These are phyloP conservation scores for Nymphalis c-album DNA, from an alignment of 2,888 invertebrate species.

Conservation along the genomic window DNA sequence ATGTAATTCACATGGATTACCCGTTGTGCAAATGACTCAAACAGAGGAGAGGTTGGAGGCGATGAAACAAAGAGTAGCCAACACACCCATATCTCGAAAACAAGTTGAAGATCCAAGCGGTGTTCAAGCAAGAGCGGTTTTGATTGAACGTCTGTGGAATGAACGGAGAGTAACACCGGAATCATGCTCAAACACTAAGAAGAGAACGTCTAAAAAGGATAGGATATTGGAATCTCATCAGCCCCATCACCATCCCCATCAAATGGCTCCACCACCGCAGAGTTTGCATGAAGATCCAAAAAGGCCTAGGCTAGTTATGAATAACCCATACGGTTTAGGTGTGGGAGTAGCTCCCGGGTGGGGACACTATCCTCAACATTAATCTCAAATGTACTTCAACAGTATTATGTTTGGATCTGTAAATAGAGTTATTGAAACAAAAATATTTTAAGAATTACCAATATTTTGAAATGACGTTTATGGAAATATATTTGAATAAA, in stretches of 20 bases:
- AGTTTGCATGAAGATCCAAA: slow-evolving; percentile 31
- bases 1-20: slow-evolving; percentile 57
- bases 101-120: slow-evolving; percentile 57
- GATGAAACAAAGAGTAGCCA: slow-evolving; percentile 74
- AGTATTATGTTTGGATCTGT: slow-evolving; percentile 29
- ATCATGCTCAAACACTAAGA: slow-evolving; percentile 53
- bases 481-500: not conserved
- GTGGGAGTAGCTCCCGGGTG: slow-evolving; percentile 60
- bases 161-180: slow-evolving; percentile 60
- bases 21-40: slow-evolving; percentile 60
- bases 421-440: slow-evolving; percentile 16
- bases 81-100: slow-evolving; percentile 64
- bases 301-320: slow-evolving; percentile 59
- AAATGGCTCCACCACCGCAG: slow-evolving; percentile 34
- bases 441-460: not conserved
- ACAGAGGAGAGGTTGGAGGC: slow-evolving; percentile 67
- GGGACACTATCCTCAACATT: slow-evolving; percentile 71
- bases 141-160: slow-evolving; percentile 65
- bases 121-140: slow-evolving; percentile 49
- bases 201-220: slow-evolving; percentile 63
- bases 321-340: slow-evolving; percentile 56
- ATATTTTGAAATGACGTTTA: slow-evolving; percentile 9
- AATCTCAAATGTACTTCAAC: slow-evolving; percentile 23
- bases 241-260: slow-evolving; percentile 42
- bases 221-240: slow-evolving; percentile 48